phyloP scores from a whole-genome alignment of 2,888 invertebrate species.

The Campoletis raptor region DNA sequence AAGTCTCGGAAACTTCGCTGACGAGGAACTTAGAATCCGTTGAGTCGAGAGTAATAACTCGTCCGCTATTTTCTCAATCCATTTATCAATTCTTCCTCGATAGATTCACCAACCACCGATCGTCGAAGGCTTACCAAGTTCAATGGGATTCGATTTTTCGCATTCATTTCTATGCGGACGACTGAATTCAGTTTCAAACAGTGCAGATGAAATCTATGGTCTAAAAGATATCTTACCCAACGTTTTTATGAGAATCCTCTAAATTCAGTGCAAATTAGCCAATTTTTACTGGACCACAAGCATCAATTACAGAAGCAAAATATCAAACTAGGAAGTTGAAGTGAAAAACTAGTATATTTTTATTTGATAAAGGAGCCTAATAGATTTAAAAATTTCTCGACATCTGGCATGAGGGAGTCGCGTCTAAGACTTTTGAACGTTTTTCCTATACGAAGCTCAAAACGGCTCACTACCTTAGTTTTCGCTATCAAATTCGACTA shows the following conservation, averaged over 20 bases:
- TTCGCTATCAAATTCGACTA: neutral
- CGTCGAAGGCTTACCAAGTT: neutral
- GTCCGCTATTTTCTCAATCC: neutral
- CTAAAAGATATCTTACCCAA: neutral
- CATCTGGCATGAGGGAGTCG: neutral
- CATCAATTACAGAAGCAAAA: neutral
- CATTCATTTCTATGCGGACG: neutral
- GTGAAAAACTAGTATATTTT: neutral
- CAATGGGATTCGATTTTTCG: neutral
- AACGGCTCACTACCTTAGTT: neutral
- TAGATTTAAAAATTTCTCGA: neutral
- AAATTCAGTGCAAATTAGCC: neutral
- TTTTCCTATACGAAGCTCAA: neutral
- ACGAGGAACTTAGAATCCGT: constrained; percentile 3
- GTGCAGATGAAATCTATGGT: neutral
- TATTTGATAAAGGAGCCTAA: neutral
- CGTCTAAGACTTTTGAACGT: neutral
- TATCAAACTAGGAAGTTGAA: neutral
- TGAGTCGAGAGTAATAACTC: constrained; percentile 17
- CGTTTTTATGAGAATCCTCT: neutral
- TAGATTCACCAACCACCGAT: neutral
- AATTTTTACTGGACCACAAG: neutral
- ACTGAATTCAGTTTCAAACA: neutral
- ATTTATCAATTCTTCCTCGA: neutral
- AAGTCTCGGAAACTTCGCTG: neutral